Percentiles rank a stretch among this genome's conserved stretches.
phyloP scores from a whole-genome alignment of 1,140 invertebrate genomes.

The Dinoponera quadriceps region DNA sequence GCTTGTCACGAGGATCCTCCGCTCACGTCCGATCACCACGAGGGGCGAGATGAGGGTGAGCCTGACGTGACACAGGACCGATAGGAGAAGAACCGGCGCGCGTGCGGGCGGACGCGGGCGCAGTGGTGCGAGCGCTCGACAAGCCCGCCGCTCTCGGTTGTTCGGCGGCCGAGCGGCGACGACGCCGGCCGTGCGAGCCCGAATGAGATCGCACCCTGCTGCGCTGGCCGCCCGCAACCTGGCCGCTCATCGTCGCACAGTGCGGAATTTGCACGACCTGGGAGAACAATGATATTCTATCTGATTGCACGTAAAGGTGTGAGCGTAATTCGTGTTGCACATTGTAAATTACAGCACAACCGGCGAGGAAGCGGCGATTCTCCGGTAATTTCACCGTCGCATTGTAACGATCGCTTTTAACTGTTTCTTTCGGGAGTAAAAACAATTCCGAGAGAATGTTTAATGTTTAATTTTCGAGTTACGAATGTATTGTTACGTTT shows the following conservation, averaged over 20 bases:
- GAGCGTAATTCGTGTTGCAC: background rate
- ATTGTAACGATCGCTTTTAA: no score
- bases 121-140: conserved; percentile 56
- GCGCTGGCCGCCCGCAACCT: conserved; percentile 55
- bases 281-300: background rate
- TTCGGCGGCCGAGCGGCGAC: conserved; percentile 62
- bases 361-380: no score
- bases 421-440: no score
- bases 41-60: background rate
- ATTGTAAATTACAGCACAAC: no score
- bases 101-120: conserved; percentile 50
- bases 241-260: conserved; percentile 44
- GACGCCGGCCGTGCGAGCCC: conserved; percentile 65
- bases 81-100: conserved; percentile 26
- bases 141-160: conserved; percentile 47
- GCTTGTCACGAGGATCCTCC: conserved; percentile 20
- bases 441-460: no score
- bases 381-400: no score
- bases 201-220: conserved; percentile 65
- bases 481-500: no score
- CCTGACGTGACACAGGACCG: conserved; percentile 8
- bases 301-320: conserved; percentile 13
- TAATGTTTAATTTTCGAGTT: no score
- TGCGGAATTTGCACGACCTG: conserved; percentile 3
- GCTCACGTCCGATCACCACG: conserved; percentile 21